Base-by-base conservation (phyloP, 2,888 invertebrate species). In the Epirrhoe tristata region DNA sequence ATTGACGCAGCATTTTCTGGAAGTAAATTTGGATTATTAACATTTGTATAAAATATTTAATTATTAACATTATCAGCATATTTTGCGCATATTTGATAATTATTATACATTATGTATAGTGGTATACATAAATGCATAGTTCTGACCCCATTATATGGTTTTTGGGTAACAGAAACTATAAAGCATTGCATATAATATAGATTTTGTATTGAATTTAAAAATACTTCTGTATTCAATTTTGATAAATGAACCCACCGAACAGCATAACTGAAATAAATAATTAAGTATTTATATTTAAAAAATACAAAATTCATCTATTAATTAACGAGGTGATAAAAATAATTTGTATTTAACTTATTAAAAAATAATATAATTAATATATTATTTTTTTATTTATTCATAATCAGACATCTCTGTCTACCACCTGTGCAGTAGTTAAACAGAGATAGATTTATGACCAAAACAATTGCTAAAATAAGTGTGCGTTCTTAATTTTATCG, bases 1-100 rank as follows among this genome's bases (percentile, higher is more conserved):
- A 62, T 56, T 62, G n/a, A 55, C 55, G 5, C 50, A 62, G 62
- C 62, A 51, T 55, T 48, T 55, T 36, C 48, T 43, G 16, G 1
- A 48, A 16, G 1, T 6, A 48, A 16, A 48, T n/a, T 39, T 10
- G 34, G 34, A 43, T 43, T 43, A 43, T 10, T 12, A 43, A 48
- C 16, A 48, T 48, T 48, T 46, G 48, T 14, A 48, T 16, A 48
- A 16, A 48, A 48, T 16, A 48, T 48, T 16, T 16, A 6, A 48
- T 16, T 48, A 48, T 14, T 16, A 48, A 16, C 48, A 48, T 16
- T 16, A 48, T 48, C 16, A 48, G 48, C 48, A 48, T 0, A 16
- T 48, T 48, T 10, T 43, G 24, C 12, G 39, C 39, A 16, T 48
- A 48, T 14, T 48, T 14, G 12, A 12, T 48, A 14, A 48, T 14